Evolutionary conservation across 2,797 vertebrate genomes (phyloP).

Genomic region (Pteropus rufus): DNA sequence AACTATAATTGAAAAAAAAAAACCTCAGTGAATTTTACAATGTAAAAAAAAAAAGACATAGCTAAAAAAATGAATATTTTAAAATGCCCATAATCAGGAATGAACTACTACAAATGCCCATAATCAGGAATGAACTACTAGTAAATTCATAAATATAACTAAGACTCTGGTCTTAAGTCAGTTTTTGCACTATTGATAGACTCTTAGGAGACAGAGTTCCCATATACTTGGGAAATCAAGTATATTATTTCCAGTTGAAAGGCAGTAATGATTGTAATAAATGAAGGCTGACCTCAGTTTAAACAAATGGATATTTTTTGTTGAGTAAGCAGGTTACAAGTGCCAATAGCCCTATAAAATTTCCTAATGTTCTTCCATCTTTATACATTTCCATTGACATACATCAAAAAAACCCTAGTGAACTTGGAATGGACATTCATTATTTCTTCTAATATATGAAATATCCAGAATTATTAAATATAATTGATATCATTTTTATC

Average conservation of each 20-base stretch:
- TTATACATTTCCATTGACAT: neutral
- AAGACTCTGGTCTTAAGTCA: slow-evolving; percentile 13
- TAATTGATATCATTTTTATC: neutral
- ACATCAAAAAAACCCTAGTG: neutral
- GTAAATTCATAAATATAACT: neutral
- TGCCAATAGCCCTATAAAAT: neutral
- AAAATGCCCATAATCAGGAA: neutral
- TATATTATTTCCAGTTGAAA: slow-evolving; percentile 59
- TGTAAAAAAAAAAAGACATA: neutral
- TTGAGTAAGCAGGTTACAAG: slow-evolving; percentile 55
- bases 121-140: neutral
- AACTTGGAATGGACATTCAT: neutral
- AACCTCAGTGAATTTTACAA: too few species aligned
- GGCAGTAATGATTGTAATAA: slow-evolving; percentile 58
- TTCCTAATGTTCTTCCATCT: neutral
- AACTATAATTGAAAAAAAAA: neutral
- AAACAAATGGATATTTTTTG: slow-evolving; percentile 36
- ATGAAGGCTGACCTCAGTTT: slow-evolving; percentile 38
- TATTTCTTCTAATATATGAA: neutral
- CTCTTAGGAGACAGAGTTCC: slow-evolving; percentile 16
- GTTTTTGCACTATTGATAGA: slow-evolving; percentile 23
- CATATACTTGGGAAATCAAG: slow-evolving; percentile 16
- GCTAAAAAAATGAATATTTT: neutral
- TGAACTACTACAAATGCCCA: neutral
- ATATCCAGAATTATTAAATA: neutral